These are phyloP conservation scores for Tipula unca DNA, from an alignment of 2,888 invertebrate genomes.

Conservation along the genomic window DNA sequence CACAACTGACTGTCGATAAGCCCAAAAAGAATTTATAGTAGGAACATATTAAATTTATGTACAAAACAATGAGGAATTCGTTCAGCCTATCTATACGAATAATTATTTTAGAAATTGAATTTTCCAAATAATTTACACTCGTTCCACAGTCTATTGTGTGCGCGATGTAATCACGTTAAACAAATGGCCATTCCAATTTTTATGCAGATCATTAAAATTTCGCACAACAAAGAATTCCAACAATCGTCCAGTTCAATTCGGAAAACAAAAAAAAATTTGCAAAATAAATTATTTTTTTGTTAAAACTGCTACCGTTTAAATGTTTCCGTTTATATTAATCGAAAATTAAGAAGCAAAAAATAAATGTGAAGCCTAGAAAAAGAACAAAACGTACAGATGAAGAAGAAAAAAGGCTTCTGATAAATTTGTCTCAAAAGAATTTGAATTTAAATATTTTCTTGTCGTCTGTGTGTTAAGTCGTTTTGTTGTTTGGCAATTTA, in stretches of 20 bases:
- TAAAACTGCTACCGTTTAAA: neutral
- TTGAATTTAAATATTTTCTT: neutral
- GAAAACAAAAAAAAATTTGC: neutral
- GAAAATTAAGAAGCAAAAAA: neutral
- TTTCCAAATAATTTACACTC: neutral
- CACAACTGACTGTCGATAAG: neutral
- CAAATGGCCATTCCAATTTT: neutral
- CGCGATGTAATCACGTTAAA: neutral
- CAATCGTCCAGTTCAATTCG: neutral
- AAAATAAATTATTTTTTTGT: neutral
- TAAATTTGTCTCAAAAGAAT: conserved; percentile 3
- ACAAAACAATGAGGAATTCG: neutral
- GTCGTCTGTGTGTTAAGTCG: neutral
- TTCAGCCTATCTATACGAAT: neutral
- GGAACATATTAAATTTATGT: no score
- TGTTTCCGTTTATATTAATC: neutral
- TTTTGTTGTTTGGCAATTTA: neutral
- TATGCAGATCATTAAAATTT: neutral
- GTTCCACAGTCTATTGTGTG: neutral
- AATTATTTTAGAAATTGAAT: neutral
- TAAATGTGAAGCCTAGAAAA: neutral
- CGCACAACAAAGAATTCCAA: neutral
- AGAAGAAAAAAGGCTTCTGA: neutral
- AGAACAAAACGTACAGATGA: neutral
- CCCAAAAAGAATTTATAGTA: no score